Evolutionary conservation across 2,113 vertebrate genomes (phyloP), one percentile per base, ranked within the genome.

Genomic region (Nesogale talazaci): DNA sequence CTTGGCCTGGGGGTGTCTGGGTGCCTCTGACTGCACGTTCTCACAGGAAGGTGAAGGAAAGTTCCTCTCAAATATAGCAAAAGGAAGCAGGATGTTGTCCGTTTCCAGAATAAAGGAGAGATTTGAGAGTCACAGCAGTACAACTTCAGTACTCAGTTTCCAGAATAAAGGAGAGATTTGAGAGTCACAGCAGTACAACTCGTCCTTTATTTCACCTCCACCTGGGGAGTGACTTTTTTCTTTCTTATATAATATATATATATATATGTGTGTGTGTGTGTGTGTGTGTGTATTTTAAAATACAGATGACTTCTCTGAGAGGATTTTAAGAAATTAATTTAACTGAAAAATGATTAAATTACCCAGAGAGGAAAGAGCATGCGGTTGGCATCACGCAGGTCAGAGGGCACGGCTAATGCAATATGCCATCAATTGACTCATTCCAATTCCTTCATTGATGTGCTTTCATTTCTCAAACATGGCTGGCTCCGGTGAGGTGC

Each of bases 331-430:
- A 94, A 95, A 95, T 96, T 94, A 96, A 95, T 95, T 90, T 96
- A 95, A 97, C 91, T 92, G 94, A 89, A 94, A 95, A 83, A 86
- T 97, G 93, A 97, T 95, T 96, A 79, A 96, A 96, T 96, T 96
- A 97, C 80, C 70, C 89, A 93, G 92, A 86, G 52, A 94, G 94
- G 93, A 76, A 65, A 95, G 95, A 94, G 95, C 95, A 77, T 96
- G 96, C 38, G 46, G 88, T 88, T 89, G 93, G 95, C 93, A 94
- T 96, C 86, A 46, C 36, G 27, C 1, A 0, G 90, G 95, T 96
- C 91, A 87, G 91, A 96, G 95, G 93, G 79, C 88, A 6, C 36
- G 2, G 83, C 79, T 97, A 97, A 97, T 95, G 91, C 92, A 96
- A 96, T 96, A 92, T 94, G 94, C 95, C 86, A 92, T 91, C 96